phyloP scores from a whole-genome alignment of 2,888 invertebrate genomes.

The Apoderus coryli region DNA sequence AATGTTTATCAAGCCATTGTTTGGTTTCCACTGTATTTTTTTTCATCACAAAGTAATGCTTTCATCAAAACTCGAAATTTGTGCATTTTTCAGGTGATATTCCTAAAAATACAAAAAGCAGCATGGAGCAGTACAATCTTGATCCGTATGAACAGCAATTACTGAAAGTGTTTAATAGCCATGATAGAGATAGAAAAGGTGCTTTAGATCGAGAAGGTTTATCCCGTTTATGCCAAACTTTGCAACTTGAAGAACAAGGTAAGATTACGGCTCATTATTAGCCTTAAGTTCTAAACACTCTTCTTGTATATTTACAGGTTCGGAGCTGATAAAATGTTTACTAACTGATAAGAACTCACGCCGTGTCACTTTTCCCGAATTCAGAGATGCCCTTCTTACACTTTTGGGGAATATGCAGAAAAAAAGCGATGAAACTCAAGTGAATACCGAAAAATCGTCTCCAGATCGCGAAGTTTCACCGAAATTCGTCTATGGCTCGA shows the following conservation, averaged over 20 bases:
- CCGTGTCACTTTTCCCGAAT: slow-evolving; percentile 54
- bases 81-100: too few species aligned
- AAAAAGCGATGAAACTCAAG: slow-evolving; percentile 17
- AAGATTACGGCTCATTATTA: too few species aligned
- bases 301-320: too few species aligned
- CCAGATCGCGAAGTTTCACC: slow-evolving; percentile 59
- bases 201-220: slow-evolving; percentile 53
- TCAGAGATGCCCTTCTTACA: slow-evolving; percentile 59
- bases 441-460: slow-evolving; percentile 34
- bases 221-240: slow-evolving; percentile 54
- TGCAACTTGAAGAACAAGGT: slow-evolving; percentile 63
- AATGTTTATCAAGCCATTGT: too few species aligned
- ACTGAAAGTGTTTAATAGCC: slow-evolving; percentile 65
- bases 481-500: slow-evolving; percentile 55
- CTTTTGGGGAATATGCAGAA: slow-evolving; percentile 42
- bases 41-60: too few species aligned
- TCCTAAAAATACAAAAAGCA: too few species aligned
- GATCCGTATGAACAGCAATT: slow-evolving; percentile 74
- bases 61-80: too few species aligned
- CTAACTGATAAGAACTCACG: slow-evolving; percentile 35
- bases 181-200: slow-evolving; percentile 54
- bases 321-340: slow-evolving; percentile 40
- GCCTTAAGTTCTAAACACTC: slow-evolving; percentile 11
- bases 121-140: slow-evolving; percentile 25
- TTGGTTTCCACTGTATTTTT: too few species aligned